Conservation (phyloP, 2,888 invertebrate genomes). For the Bruchidius siliquastri region DNA sequence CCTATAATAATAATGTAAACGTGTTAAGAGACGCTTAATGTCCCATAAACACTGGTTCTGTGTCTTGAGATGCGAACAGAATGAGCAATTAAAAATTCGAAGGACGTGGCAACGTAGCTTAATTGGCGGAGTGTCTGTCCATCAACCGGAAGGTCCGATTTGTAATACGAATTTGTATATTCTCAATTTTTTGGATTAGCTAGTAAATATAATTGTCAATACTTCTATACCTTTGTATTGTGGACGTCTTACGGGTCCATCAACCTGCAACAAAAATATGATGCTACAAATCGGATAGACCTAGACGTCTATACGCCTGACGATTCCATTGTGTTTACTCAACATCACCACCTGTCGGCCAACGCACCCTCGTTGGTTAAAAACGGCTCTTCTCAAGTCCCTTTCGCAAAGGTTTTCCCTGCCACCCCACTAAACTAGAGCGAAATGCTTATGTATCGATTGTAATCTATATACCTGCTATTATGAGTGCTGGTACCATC, state of each 20-base stretch:
- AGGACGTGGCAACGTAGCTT: too few relatives aligned
- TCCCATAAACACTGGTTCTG: too few relatives aligned
- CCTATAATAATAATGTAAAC: too few relatives aligned
- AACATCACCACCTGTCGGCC: not conserved
- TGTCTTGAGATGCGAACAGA: too few relatives aligned
- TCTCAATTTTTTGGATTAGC: too few relatives aligned
- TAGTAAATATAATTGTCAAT: not conserved
- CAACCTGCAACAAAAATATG: not conserved
- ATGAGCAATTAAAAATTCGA: too few relatives aligned
- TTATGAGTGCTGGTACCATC: slow-evolving; percentile 28
- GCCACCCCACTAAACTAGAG: not conserved
- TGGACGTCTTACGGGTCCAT: not conserved
- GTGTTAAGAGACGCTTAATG: too few relatives aligned
- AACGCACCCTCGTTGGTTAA: not conserved
- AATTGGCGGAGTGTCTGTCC: too few relatives aligned
- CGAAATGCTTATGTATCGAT: not conserved
- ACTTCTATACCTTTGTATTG: not conserved
- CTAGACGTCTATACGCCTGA: not conserved
- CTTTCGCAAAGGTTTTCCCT: not conserved
- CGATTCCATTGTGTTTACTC: not conserved
- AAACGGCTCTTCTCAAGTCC: not conserved
- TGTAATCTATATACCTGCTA: not conserved
- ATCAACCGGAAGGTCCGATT: too few relatives aligned
- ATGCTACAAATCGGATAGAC: not conserved
- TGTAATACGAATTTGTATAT: too few relatives aligned